Conservation (phyloP, 2,797 vertebrate genomes). For the Notolabrus celidotus region DNA sequence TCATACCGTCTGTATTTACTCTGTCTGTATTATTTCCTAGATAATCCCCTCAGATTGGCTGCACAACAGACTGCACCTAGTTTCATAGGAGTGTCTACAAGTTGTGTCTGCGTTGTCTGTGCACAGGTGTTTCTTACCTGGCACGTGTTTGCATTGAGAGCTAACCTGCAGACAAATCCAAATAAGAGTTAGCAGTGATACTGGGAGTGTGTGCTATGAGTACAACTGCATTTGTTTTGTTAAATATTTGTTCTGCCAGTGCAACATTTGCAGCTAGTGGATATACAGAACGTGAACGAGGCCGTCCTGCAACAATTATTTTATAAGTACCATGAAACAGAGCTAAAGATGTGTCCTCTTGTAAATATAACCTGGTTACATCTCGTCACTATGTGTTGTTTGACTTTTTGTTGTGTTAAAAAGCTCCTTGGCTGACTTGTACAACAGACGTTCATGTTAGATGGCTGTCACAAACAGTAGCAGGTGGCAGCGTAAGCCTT, state of each 20-base stretch:
- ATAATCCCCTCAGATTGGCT: conserved; percentile 21
- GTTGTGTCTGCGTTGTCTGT: conserved; percentile 7
- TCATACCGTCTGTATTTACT: not conserved
- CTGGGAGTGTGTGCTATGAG: no score
- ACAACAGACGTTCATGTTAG: not conserved
- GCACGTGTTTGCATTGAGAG: not conserved
- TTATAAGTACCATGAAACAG: no score
- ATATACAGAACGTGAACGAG: no score
- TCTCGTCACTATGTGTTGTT: not conserved
- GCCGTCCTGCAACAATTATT: no score
- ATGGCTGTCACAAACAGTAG: not conserved
- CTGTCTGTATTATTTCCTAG: not conserved
- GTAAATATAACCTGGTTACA: no score
- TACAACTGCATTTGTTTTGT: no score
- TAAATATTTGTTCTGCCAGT: no score
- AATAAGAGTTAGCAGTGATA: not conserved
- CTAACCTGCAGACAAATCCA: not conserved
- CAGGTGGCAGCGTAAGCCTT: not conserved
- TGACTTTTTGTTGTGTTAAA: not conserved
- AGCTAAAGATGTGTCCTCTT: no score
- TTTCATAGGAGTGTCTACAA: conserved; percentile 28
- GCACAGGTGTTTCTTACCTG: not conserved
- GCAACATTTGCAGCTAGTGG: no score
- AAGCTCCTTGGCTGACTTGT: not conserved
- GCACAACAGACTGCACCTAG: conserved; percentile 5